Conservation (phyloP, 92 coral and sea anemone genomes). For the Umimayanthus chanpuru region DNA sequence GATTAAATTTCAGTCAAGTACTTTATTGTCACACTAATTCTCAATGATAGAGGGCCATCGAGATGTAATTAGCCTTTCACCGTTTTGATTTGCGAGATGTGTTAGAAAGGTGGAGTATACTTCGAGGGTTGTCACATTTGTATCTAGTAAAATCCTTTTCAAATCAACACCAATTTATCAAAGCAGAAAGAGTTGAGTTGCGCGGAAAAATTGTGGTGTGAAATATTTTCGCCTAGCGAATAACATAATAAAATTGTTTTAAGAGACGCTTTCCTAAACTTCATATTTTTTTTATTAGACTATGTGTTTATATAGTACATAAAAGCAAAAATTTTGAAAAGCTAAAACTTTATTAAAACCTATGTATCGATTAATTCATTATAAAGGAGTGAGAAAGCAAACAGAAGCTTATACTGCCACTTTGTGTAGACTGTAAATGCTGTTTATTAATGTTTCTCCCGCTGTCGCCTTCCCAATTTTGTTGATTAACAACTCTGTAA, state of each 20-base stretch:
- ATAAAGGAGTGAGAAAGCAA: constrained; percentile 70
- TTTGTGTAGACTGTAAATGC: constrained; percentile 72
- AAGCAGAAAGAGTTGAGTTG: not conserved
- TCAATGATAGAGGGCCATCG: constrained; percentile 66
- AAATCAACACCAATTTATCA: constrained; percentile 7
- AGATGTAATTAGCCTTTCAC: constrained; percentile 71
- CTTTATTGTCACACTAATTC: constrained; percentile 77
- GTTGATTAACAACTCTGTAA: constrained; percentile 66
- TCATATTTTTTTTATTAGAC: constrained; percentile 55
- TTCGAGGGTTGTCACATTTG: constrained; percentile 58
- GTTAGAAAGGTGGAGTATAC: constrained; percentile 55
- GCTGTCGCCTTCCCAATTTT: constrained; percentile 78
- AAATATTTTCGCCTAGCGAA: not conserved
- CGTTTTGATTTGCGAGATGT: constrained; percentile 64
- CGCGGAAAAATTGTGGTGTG: not conserved
- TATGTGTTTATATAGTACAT: constrained; percentile 83
- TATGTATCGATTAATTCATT: constrained; percentile 82
- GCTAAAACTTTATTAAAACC: constrained; percentile 80
- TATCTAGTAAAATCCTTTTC: constrained; percentile 50
- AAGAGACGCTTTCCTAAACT: constrained; percentile 10
- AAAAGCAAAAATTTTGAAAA: constrained; percentile 78
- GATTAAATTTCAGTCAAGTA: constrained; percentile 79
- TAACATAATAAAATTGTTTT: not conserved
- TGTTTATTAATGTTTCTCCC: constrained; percentile 61
- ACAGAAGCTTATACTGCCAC: constrained; percentile 70